These are phyloP conservation scores for Microcebus ravelobensis DNA, from an alignment of 2,113 vertebrate genomes.

Conservation along the genomic window DNA sequence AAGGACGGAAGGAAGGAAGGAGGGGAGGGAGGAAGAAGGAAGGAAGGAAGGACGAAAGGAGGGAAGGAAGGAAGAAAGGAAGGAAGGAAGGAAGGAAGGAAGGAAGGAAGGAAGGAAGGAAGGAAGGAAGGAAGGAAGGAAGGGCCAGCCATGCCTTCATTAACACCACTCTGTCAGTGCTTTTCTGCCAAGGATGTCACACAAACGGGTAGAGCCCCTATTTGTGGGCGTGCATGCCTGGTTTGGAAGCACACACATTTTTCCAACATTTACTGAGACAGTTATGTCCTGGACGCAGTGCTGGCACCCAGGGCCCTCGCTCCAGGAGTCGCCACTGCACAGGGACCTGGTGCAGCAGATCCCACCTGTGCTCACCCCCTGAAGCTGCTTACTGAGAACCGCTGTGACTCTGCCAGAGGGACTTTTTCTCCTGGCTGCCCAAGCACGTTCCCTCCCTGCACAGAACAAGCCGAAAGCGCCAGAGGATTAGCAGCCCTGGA, in stretches of 20 bases:
- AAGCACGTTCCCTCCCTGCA: not conserved
- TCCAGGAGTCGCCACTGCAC: not conserved
- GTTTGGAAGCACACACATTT: not conserved
- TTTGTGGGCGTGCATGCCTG: not conserved
- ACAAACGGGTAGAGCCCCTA: not conserved
- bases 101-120: no score
- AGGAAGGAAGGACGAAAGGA: rapidly evolving
- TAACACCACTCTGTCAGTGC: not conserved
- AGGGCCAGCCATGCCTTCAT: not conserved
- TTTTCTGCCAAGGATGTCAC: not conserved
- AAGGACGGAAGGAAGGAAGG: not conserved
- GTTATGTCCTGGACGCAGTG: not conserved
- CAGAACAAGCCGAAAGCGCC: not conserved
- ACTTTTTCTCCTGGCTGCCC: not conserved
- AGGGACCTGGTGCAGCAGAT: not conserved
- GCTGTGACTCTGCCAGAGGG: not conserved
- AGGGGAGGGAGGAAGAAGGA: not conserved
- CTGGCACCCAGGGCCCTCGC: not conserved
- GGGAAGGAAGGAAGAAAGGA: not conserved
- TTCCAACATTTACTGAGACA: not conserved
- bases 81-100: no score
- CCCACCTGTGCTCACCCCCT: not conserved
- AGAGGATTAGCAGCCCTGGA: not conserved
- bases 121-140: not conserved
- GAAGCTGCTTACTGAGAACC: not conserved